Evolutionary conservation across 2,797 vertebrate species (phyloP).

Genomic region (Hapalemur alaotrensis): DNA sequence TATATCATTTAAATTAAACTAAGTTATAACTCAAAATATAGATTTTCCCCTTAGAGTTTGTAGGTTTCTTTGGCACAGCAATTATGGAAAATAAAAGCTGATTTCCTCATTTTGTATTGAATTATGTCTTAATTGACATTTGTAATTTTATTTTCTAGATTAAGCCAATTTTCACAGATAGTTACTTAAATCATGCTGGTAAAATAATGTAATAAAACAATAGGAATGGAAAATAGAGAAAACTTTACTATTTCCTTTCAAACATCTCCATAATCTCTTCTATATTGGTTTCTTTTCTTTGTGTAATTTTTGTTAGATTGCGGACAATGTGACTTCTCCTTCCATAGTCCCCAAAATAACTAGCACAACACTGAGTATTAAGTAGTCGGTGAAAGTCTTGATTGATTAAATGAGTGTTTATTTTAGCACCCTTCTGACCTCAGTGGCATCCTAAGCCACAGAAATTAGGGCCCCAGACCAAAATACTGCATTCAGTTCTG

Average conservation of each 20-base stretch:
- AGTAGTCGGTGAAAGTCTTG: neutral
- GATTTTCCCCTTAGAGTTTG: neutral
- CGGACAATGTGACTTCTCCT: neutral
- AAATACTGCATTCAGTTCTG: neutral
- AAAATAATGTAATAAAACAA: neutral
- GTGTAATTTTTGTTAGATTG: neutral
- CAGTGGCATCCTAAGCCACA: neutral
- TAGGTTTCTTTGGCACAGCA: neutral
- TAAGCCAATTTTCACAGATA: neutral
- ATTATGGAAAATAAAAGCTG: neutral
- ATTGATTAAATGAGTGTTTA: neutral
- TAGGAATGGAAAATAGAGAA: neutral
- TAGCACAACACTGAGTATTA: neutral
- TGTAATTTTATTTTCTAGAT: neutral
- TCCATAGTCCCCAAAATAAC: neutral
- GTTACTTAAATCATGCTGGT: neutral
- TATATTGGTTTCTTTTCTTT: neutral
- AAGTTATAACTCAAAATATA: slow-evolving; percentile 21
- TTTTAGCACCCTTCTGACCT: neutral
- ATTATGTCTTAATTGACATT: neutral
- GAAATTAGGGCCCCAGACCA: neutral
- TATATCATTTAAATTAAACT: slow-evolving; percentile 15
- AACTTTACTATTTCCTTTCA: neutral
- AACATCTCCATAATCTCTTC: neutral
- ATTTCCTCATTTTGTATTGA: neutral